phyloP scores from a whole-genome alignment of 2,888 invertebrate species.

The Neoaliturus tenellus region DNA sequence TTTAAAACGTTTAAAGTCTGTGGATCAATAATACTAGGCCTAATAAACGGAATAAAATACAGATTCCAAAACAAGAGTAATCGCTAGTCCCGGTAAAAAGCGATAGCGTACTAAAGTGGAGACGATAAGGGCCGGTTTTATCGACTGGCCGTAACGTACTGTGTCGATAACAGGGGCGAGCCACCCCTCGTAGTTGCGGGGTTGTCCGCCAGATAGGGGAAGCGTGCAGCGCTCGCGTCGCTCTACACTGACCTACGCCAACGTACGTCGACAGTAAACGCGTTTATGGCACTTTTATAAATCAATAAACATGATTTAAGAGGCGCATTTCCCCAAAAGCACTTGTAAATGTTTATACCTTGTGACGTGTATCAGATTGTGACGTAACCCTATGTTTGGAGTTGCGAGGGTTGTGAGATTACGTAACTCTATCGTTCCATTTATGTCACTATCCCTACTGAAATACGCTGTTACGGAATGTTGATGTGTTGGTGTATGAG shows the following conservation, averaged over 20 bases:
- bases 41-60: no score
- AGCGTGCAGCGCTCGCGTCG: conserved; percentile 53
- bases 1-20: no score
- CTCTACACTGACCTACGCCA: conserved; percentile 28
- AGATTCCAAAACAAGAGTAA: no score
- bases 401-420: neutral
- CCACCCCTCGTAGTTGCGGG: conserved; percentile 53
- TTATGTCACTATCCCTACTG: no score
- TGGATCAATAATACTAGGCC: no score
- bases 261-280: neutral
- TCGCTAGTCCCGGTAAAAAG: no score
- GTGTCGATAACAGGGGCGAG: neutral
- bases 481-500: no score
- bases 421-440: neutral
- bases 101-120: no score
- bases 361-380: neutral
- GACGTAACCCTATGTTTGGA: neutral
- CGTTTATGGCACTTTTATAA: conserved; percentile 43
- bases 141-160: conserved; percentile 4
- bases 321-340: conserved; percentile 29
- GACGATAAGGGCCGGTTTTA: neutral
- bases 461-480: no score
- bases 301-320: conserved; percentile 51
- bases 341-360: conserved; percentile 21
- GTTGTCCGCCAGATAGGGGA: conserved; percentile 53